A percentile compares a stretch with the other conserved stretches of the same genome.
These are phyloP conservation scores for Erynnis tages DNA, from an alignment of 2,888 invertebrate species.

Conservation along the genomic window DNA sequence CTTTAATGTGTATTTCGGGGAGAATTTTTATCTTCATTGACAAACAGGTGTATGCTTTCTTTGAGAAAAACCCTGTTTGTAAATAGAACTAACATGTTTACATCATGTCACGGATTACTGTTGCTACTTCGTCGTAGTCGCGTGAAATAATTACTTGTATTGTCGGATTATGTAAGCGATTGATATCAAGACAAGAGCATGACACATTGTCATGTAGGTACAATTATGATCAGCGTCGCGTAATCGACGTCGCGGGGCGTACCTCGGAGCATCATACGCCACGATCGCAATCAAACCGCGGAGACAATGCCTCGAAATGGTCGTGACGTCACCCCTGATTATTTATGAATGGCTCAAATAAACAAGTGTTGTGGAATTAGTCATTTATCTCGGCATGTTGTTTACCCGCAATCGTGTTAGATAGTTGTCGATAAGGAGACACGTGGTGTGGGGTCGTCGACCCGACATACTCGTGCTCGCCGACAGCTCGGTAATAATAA, in stretches of 20 bases:
- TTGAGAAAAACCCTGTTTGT: no score
- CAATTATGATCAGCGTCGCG: constrained; percentile 14
- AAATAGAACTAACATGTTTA: no score
- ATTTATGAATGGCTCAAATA: constrained; percentile 74
- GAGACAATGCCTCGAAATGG: constrained; percentile 46
- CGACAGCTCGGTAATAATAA: constrained; percentile 82
- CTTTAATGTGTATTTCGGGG: no score
- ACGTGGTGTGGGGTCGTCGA: constrained; percentile 80
- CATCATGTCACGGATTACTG: not conserved
- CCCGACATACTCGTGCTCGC: constrained; percentile 79
- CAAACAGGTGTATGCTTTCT: no score
- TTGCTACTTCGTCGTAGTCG: not conserved
- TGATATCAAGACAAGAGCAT: constrained; percentile 15
- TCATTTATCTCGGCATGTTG: constrained; percentile 79
- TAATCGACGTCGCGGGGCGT: constrained; percentile 13
- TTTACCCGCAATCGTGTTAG: constrained; percentile 81
- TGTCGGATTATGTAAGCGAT: constrained; percentile 7
- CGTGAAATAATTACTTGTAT: not conserved
- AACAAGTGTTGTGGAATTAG: constrained; percentile 75
- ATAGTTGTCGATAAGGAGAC: constrained; percentile 82
- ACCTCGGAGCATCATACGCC: constrained; percentile 10
- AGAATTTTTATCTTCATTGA: no score
- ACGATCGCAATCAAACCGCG: constrained; percentile 19
- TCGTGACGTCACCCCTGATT: constrained; percentile 65
- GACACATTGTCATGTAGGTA: constrained; percentile 12